Base-by-base conservation (phyloP, 2,113 vertebrate species). In the Gorilla gorilla region DNA sequence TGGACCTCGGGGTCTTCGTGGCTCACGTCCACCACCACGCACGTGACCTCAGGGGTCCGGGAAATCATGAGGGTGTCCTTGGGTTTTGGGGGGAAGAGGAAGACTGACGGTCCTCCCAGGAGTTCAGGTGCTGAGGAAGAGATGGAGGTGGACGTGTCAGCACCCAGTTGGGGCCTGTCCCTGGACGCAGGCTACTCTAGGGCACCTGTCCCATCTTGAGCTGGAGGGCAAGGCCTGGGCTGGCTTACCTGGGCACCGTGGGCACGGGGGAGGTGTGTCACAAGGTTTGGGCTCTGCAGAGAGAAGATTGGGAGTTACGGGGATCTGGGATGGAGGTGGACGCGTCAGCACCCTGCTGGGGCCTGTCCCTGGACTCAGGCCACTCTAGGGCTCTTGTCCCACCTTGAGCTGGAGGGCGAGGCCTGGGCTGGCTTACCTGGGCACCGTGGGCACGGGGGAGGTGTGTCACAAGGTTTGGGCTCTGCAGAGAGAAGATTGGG, bases 71-170 rank as follows among this genome's bases (percentile, higher is more conserved):
- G 97, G 4, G 1, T 12, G 16, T 98, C 98, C 78, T 96, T 96
- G 96, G 97, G 80, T 2, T 68, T 97, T 0, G 98, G 98, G 8
- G 98, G 97, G 64, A 97, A 97, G 87, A 98, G 73, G 84, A 94
- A 98, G 87, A 97, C 90, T 0, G 95, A 95, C 0, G 94, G 98
- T 6, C 96, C 97, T 0, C 55, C 95, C 0, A 2, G 25, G 16
- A 70, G 0, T 0, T 61, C 35, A 61, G 0, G 84, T 97, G 35
- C 0, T 27, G 8, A 1, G 27, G 45, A 40, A 87, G 57, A 94
- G 35, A 90, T 20, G 2, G 20, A 12, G 3, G 20, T 4, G 13
- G 20, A 9, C 4, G 1, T 0, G 32, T 95, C 17, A 95, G 52
- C 6, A 5, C 3, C 0, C 8, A 23, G 22, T 2, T 0, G 0